Percentiles rank a stretch among this genome's conserved stretches.
phyloP scores from a whole-genome alignment of 2,888 invertebrate genomes.

The Apotomis capreana region DNA sequence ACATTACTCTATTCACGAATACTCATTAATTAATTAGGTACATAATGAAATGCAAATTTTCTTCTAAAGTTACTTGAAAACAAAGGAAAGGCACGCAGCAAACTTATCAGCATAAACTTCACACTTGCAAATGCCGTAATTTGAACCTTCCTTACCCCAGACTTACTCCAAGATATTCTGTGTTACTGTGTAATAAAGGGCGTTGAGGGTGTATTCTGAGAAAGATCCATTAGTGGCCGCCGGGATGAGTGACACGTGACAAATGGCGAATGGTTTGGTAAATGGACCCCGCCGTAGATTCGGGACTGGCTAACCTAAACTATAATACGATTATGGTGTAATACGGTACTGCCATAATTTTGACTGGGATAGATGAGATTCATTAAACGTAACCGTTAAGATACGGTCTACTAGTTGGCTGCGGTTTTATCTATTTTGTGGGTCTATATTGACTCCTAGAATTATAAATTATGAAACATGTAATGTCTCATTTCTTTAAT shows the following conservation, averaged over 20 bases:
- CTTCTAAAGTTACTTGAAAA: not conserved
- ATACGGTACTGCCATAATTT: not conserved
- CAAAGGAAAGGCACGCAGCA: not conserved
- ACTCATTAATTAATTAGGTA: no score
- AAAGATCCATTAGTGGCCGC: slow-evolving; percentile 41
- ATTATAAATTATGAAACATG: no score
- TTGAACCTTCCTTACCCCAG: slow-evolving; percentile 18
- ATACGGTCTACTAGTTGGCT: not conserved
- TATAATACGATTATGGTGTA: slow-evolving; percentile 25
- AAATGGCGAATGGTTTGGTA: slow-evolving; percentile 42
- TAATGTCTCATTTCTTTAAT: no score
- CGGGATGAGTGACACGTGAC: slow-evolving; percentile 43
- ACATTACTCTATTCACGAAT: no score
- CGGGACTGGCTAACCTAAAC: slow-evolving; percentile 31
- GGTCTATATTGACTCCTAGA: no score
- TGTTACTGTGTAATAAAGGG: slow-evolving; percentile 30
- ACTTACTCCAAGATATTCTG: slow-evolving; percentile 25
- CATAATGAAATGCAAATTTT: no score
- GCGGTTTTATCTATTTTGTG: no score
- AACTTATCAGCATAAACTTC: slow-evolving; percentile 19
- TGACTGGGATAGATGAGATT: slow-evolving; percentile 7
- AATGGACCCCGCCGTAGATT: slow-evolving; percentile 37
- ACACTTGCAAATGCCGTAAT: slow-evolving; percentile 4
- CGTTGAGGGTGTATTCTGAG: slow-evolving; percentile 38
- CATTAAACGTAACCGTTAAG: slow-evolving; percentile 4